These are phyloP conservation scores for Lasioglossum zephyrum DNA, from an alignment of 2,888 invertebrate genomes.

Conservation along the genomic window DNA sequence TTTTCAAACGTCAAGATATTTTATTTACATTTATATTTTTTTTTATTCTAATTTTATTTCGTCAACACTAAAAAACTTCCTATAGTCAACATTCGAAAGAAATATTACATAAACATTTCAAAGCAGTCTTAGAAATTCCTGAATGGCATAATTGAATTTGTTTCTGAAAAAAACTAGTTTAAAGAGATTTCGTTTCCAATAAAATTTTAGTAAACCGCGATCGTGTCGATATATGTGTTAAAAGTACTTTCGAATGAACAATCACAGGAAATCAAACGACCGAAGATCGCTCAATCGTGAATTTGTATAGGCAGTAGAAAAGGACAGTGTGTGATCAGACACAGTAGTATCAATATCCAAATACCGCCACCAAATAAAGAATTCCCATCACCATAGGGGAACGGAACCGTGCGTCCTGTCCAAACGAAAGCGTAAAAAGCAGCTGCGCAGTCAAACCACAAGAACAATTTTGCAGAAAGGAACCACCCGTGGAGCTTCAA, in stretches of 20 bases:
- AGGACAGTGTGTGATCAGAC: constrained; percentile 17
- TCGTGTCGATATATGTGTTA: too few relatives aligned
- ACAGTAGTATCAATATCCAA: neutral
- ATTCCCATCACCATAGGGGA: neutral
- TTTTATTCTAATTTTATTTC: neutral
- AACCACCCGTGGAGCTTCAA: constrained; percentile 14
- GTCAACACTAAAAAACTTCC: neutral
- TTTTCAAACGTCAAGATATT: neutral
- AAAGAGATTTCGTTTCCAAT: neutral
- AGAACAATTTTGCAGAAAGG: neutral
- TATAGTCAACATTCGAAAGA: neutral
- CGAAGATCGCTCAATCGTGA: neutral
- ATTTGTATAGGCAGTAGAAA: constrained; percentile 16
- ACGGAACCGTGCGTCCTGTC: neutral
- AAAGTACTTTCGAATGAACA: neutral
- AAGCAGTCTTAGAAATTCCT: neutral
- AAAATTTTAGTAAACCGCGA: neutral
- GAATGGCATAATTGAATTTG: neutral
- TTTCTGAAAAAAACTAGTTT: neutral
- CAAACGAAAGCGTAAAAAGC: neutral
- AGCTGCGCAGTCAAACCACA: too few relatives aligned
- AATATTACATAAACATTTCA: neutral
- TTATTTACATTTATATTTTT: too few relatives aligned
- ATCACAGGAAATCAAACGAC: neutral
- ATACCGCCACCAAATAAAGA: neutral